Evolutionary conservation across 2,797 vertebrate species (phyloP), one percentile per base, ranked within the genome.

Genomic region (Enteromius afrohamiltoni): DNA sequence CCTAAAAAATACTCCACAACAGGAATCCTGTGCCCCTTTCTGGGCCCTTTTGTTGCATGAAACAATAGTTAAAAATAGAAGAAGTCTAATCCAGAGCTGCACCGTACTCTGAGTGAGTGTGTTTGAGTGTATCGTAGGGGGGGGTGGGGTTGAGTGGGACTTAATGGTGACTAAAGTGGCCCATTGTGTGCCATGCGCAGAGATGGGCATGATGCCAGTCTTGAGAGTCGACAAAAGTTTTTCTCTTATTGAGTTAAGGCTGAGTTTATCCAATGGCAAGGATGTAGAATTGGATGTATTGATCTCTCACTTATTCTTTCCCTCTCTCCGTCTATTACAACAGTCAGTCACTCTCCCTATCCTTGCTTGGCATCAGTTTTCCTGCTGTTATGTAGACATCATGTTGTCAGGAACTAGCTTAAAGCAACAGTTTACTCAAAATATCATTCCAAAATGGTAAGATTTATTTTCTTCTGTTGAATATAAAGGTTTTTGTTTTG

Each of bases 171-270:
- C 74, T 79, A 80, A 89, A 83, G 65, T 71, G 26, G 68, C 45
- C 74, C 60, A 88, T 89, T 87, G 88, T 88, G 84, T 83, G 78
- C 80, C 86, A 83, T 90, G 83, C 77, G 76, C 68, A 16, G 68
- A 79, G 60, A 69, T 74, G 37, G 83, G 86, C 85, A 83, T 37
- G 23, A 62, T 55, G 86, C 87, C 88, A 87, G 68, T 29, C 21
- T 6, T 49, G 29, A 79, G 80, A 76, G 69, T 78, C 17, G 70
- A 85, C 74, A 53, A 55, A 70, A 14, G 49, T 75, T 86, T 86
- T 90, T 82, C 86, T 88, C 76, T 47, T 19, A 86, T 88, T 88
- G 40, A 86, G 26, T 34, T 77, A 83, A 64, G n/a, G 37, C 34
- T 42, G 10, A 55, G 74, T 62, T 60, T 76, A 53, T 29, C 19